A percentile compares a stretch with the other conserved stretches of the same genome.
Conservation (phyloP, 2,797 vertebrate genomes). For the Rachycentron canadum region DNA sequence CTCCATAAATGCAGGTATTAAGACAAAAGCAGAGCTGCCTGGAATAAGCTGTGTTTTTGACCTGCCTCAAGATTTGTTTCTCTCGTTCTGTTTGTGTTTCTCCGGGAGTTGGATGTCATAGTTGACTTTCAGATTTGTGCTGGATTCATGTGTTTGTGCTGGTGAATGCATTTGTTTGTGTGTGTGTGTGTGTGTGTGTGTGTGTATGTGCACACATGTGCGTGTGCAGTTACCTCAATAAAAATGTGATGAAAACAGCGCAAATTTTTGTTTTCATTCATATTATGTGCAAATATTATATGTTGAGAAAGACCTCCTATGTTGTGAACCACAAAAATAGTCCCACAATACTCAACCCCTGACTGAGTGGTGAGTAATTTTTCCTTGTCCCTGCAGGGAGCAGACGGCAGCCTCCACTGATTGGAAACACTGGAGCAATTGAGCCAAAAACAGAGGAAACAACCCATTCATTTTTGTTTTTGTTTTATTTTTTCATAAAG, state of each 20-base stretch:
- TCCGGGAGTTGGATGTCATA: not conserved
- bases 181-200: not conserved
- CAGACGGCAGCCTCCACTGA: constrained; percentile 37
- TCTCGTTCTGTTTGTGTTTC: not conserved
- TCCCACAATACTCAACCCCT: constrained; percentile 39
- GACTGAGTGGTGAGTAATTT: constrained; percentile 36
- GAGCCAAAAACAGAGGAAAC: constrained; percentile 4
- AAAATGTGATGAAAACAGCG: not conserved
- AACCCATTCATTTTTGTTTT: not conserved
- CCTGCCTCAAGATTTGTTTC: not conserved
- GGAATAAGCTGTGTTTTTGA: not conserved
- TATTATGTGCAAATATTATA: not conserved
- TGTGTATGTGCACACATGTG: not conserved
- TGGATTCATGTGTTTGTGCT: not conserved
- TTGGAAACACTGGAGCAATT: constrained; percentile 41
- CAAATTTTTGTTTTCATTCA: not conserved
- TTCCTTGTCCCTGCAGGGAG: constrained; percentile 20
- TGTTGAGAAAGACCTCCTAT: constrained; percentile 9
- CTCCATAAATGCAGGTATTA: not conserved
- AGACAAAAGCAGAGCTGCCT: not conserved
- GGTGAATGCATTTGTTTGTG: not conserved
- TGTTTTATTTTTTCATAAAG: not conserved
- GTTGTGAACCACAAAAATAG: constrained; percentile 6
- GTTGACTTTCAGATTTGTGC: not conserved
- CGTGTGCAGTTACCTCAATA: not conserved